phyloP scores from a whole-genome alignment of 2,797 vertebrate genomes.

The Caiman crocodilus region DNA sequence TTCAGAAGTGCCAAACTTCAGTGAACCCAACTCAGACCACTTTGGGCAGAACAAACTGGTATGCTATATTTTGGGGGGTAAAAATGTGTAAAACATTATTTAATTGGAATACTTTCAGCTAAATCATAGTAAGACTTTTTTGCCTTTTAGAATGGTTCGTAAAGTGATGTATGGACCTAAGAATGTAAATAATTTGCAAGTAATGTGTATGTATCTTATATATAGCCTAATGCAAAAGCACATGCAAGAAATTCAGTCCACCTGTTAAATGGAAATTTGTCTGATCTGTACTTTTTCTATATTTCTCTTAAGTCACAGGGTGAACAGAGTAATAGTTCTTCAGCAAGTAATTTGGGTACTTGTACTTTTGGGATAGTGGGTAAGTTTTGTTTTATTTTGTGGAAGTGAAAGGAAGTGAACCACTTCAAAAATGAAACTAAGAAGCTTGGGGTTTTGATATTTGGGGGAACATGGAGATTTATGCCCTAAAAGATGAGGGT shows the following conservation, averaged over 20 bases:
- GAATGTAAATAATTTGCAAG: background rate
- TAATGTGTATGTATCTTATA: background rate
- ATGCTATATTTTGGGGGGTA: conserved; percentile 71
- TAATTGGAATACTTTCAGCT: background rate
- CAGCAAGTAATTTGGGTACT: conserved; percentile 89
- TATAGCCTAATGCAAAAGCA: background rate
- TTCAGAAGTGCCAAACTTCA: conserved; percentile 99
- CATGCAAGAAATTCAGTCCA: accelerated
- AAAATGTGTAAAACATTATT: conserved; percentile 17
- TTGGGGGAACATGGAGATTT: background rate
- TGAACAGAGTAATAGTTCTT: conserved; percentile 92
- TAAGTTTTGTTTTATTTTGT: conserved; percentile 77
- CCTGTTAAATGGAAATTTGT: background rate
- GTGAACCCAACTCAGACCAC: conserved; percentile 94
- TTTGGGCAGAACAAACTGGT: conserved; percentile 91
- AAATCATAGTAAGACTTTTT: background rate
- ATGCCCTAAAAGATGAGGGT: background rate
- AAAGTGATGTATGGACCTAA: background rate
- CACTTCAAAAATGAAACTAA: background rate
- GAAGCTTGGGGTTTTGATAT: background rate
- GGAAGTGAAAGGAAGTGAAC: conserved; percentile 11
- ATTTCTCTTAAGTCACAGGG: conserved; percentile 85
- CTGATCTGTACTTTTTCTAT: conserved; percentile 18
- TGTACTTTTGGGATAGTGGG: conserved; percentile 90
- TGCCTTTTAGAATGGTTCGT: background rate